Evolutionary conservation across 2,797 vertebrate genomes (phyloP).

Genomic region (Crenuchus spilurus): DNA sequence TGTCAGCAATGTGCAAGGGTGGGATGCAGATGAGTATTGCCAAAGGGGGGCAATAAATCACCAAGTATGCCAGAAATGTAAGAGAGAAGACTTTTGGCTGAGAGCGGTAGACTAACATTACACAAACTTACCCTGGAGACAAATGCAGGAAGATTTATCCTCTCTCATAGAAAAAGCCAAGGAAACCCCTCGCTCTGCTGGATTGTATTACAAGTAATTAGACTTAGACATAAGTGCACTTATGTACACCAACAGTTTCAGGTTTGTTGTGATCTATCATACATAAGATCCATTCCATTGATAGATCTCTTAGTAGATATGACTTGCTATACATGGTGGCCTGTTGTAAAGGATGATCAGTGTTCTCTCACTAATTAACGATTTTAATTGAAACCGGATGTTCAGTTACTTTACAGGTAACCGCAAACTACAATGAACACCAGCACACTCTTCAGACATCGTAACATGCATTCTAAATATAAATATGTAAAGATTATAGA

Average conservation of each 20-base stretch:
- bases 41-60: constrained; percentile 43
- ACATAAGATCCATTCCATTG: no score
- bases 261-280: no score
- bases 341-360: no score
- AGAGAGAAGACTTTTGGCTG: constrained; percentile 27
- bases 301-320: no score
- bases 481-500: not conserved
- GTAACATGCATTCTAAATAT: not conserved
- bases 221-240: not conserved
- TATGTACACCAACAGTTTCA: not conserved
- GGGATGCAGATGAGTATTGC: constrained; percentile 30
- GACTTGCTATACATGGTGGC: no score
- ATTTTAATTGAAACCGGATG: no score
- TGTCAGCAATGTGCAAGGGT: constrained; percentile 32
- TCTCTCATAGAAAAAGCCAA: constrained; percentile 6
- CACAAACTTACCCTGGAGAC: constrained; percentile 29
- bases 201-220: constrained; percentile 22
- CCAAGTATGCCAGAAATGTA: constrained; percentile 43
- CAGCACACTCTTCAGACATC: not conserved
- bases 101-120: constrained; percentile 30
- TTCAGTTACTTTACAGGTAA: no score
- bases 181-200: not conserved
- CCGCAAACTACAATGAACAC: no score
- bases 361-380: no score
- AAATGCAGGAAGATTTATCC: constrained; percentile 22